Base-by-base conservation (phyloP, 1,140 invertebrate genomes). In the Neodiprion fabricii region DNA sequence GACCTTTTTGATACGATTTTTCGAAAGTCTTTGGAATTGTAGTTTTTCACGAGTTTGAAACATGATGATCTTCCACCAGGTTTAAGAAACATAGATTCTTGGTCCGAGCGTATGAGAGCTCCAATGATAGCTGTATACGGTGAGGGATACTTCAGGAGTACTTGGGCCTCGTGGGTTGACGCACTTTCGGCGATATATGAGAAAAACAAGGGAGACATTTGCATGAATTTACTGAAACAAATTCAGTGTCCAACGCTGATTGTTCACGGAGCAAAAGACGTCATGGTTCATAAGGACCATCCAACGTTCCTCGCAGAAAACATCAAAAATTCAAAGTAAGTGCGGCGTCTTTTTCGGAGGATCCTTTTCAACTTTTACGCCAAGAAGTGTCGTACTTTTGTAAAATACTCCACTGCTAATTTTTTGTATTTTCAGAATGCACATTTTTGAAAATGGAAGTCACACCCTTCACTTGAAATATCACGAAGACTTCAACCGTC, bases 241-340 rank as follows among this genome's bases (percentile, higher is more conserved):
- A 91, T 94, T 75, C 86, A 90, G 50, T 95, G 94, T 78, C 93
- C 93, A 1, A 96, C 94, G 12, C 91, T 96, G 9, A 94, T 97
- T 76, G 78, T 97, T 48, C 94, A 97, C 83, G 96, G 96, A 1
- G 89, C 91, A 67, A 95, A 96, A 83, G 96, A 97, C 88, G 89
- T 92, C 1, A 87, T 96, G 84, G 92, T 97, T n/a, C 89, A 92
- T 1, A 79, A 85, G 23, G 91, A 93, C 74, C 96, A 97, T 89
- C 90, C 94, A 0, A 86, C 90, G 8, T 93, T 93, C 85, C 84
- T 96, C n/a, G 87, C 91, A 61, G 87, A 91, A 28, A 86, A 94
- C 79, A 94, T 96, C 72, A 85, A 85, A 76, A 87, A 90, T 76
- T 91, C 92, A 10, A 91, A 87, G 94, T 95, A 89, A 87, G 83